These are phyloP conservation scores for Clivina fossor DNA, from an alignment of 2,888 invertebrate genomes.

Conservation along the genomic window DNA sequence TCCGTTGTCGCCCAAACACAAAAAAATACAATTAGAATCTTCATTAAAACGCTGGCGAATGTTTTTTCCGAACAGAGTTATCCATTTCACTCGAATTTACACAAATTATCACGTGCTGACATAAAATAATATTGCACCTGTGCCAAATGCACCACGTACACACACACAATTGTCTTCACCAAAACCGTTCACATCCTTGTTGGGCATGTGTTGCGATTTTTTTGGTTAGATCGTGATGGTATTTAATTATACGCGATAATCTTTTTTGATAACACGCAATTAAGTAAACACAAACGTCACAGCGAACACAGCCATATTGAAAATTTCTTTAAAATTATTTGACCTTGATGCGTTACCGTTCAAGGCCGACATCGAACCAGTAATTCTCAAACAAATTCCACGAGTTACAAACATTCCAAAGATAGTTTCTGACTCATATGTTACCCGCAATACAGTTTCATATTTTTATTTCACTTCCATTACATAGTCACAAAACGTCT, in stretches of 20 bases:
- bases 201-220: constrained; percentile 30
- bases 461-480: no score
- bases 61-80: constrained; percentile 32
- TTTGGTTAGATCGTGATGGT: constrained; percentile 30
- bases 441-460: no score
- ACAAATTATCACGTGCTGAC: constrained; percentile 29
- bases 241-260: constrained; percentile 32
- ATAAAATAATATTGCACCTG: constrained; percentile 31
- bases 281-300: constrained; percentile 54
- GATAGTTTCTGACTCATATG: not conserved
- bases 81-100: constrained; percentile 30
- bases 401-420: not conserved
- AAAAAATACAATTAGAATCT: constrained; percentile 19
- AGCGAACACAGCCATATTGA: constrained; percentile 51
- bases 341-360: constrained; percentile 32
- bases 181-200: constrained; percentile 36
- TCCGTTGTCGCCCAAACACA: constrained; percentile 29
- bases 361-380: constrained; percentile 23
- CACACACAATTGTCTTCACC: constrained; percentile 37
- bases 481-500: no score
- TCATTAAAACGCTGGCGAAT: constrained; percentile 24
- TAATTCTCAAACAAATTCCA: constrained; percentile 5
- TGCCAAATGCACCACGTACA: constrained; percentile 20
- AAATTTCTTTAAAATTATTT: constrained; percentile 41
- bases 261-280: constrained; percentile 48